These are phyloP conservation scores for fruit fly (Drosophila melanogaster) DNA, from an alignment of 1,140 invertebrate genomes.

Conservation along the genomic window DNA sequence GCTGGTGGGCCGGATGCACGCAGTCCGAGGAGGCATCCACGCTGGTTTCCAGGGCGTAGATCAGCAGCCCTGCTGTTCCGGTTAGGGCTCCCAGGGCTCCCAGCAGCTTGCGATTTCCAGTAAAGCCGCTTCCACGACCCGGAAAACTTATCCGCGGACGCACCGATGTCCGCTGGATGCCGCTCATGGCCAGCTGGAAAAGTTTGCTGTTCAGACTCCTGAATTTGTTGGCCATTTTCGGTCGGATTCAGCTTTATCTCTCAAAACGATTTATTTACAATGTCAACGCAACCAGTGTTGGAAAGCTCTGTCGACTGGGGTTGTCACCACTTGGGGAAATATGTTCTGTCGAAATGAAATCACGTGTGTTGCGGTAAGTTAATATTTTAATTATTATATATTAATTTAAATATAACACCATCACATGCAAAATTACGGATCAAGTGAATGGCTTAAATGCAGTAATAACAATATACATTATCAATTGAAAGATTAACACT, in stretches of 20 bases:
- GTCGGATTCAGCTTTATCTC: neutral
- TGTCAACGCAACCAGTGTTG: slow-evolving; percentile 3
- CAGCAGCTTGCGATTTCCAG: slow-evolving; percentile 18
- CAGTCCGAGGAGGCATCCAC: slow-evolving; percentile 92
- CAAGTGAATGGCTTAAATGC: too few species aligned
- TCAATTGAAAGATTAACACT: too few species aligned
- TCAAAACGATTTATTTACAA: neutral
- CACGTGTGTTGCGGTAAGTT: too few species aligned
- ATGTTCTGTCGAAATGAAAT: neutral
- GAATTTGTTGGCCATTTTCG: slow-evolving; percentile 44
- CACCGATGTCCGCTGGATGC: slow-evolving; percentile 7
- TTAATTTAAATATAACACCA: too few species aligned
- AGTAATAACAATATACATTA: too few species aligned
- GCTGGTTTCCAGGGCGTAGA: slow-evolving; percentile 94
- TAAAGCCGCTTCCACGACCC: neutral
- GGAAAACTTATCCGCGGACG: slow-evolving; percentile 17
- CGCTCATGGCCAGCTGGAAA: slow-evolving; percentile 17
- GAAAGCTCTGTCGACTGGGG: neutral
- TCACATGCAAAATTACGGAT: too few species aligned
- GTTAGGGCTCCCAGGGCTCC: slow-evolving; percentile 87
- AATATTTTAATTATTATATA: too few species aligned
- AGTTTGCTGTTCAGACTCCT: slow-evolving; percentile 34
- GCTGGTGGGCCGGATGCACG: slow-evolving; percentile 91
- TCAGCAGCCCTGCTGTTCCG: slow-evolving; percentile 91
- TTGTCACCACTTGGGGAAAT: neutral